Percentiles rank a stretch among this genome's conserved stretches.
Evolutionary conservation across 92 coral and sea anemone genomes (phyloP).

Genomic region (Montipora capitata): DNA sequence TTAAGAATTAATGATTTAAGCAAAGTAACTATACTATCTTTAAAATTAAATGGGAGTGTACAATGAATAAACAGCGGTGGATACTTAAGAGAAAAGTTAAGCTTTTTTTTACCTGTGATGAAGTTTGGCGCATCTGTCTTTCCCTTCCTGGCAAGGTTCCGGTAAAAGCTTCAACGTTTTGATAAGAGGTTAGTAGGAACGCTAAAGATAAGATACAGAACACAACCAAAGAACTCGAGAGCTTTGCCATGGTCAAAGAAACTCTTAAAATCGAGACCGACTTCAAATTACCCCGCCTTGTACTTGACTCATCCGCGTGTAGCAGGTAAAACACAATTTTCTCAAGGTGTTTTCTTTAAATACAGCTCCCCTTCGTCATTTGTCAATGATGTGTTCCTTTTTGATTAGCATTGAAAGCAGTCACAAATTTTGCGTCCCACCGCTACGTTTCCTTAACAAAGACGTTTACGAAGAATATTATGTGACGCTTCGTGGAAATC

Average conservation of each 20-base stretch:
- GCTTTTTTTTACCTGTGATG: background rate
- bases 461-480: background rate
- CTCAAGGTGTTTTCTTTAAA: too few species aligned
- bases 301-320: too few species aligned
- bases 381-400: background rate
- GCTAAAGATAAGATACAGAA: background rate
- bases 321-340: too few species aligned
- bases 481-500: too few species aligned
- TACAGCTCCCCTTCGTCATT: background rate
- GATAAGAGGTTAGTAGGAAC: background rate
- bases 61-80: too few species aligned
- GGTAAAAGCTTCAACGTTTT: too few species aligned
- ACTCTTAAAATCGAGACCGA: too few species aligned
- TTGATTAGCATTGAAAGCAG: background rate
- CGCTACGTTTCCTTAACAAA: background rate
- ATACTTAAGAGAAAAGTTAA: too few species aligned
- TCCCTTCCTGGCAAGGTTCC: background rate
- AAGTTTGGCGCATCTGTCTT: background rate
- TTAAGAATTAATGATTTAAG: too few species aligned
- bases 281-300: too few species aligned
- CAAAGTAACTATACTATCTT: too few species aligned
- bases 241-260: background rate
- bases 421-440: background rate
- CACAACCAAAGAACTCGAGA: constrained; percentile 5
- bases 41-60: too few species aligned